A percentile compares a stretch with the other conserved stretches of the same genome.
phyloP scores from a whole-genome alignment of 2,888 invertebrate genomes.

The Pyrgus malvae region DNA sequence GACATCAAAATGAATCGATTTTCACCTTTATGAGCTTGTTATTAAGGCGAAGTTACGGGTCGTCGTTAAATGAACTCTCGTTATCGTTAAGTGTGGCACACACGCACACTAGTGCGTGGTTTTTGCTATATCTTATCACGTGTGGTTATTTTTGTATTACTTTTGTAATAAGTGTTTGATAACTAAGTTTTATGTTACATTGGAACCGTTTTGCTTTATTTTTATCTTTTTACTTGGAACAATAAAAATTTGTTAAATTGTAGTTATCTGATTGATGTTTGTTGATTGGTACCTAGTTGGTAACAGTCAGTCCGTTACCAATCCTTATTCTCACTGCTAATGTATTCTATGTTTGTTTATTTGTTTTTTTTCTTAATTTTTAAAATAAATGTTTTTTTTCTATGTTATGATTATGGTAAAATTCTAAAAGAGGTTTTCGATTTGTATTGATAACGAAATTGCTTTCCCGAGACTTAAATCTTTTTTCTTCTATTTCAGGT shows the following conservation, averaged over 20 bases:
- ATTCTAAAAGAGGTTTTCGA: no score
- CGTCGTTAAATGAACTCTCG: background rate
- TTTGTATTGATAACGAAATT: no score
- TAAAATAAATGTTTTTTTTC: no score
- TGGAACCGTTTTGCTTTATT: background rate
- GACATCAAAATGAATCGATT: slow-evolving; percentile 10
- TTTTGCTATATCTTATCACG: slow-evolving; percentile 9
- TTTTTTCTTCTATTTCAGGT: no score
- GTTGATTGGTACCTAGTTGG: no score
- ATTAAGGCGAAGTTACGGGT: background rate
- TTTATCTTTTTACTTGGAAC: background rate
- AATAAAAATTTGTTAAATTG: no score
- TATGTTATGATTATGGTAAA: background rate
- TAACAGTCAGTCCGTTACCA: no score
- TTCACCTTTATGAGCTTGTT: slow-evolving; percentile 10
- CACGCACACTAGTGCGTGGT: background rate
- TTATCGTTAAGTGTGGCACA: background rate
- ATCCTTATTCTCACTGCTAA: no score
- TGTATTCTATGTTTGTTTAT: no score
- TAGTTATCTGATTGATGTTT: no score
- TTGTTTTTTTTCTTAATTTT: no score
- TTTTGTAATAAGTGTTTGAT: slow-evolving; percentile 2
- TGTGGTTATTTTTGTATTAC: slow-evolving; percentile 5
- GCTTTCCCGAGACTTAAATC: no score
- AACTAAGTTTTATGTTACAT: slow-evolving; percentile 1